A percentile compares a stretch with the other conserved stretches of the same genome.
Conservation (phyloP, 2,888 invertebrate genomes). For the Malacosoma neustria region DNA sequence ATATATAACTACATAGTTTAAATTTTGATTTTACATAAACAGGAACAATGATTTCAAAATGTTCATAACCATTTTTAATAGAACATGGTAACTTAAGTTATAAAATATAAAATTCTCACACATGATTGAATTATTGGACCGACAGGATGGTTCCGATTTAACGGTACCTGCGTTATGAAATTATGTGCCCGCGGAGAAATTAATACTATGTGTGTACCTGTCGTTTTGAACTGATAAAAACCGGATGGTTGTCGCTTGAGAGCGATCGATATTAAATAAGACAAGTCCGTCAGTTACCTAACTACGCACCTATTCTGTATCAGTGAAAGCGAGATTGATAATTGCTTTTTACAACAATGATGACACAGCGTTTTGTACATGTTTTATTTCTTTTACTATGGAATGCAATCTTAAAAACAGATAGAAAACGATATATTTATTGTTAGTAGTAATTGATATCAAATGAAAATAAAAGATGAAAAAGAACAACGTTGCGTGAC, state of each 20-base stretch:
- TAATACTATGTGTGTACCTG: conserved; percentile 11
- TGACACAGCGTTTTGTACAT: conserved; percentile 49
- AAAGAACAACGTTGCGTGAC: conserved; percentile 12
- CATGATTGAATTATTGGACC: conserved; percentile 6
- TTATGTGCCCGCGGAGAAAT: conserved; percentile 15
- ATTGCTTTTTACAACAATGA: conserved; percentile 57
- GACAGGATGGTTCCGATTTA: conserved; percentile 9
- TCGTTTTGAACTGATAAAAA: conserved; percentile 30
- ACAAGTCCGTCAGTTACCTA: conserved; percentile 53
- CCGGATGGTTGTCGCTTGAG: conserved; percentile 47
- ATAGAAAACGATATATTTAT: too few relatives aligned
- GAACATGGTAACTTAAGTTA: neutral
- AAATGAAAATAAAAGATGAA: too few relatives aligned
- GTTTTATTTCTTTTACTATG: conserved; percentile 15
- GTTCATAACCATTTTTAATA: too few relatives aligned
- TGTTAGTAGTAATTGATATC: too few relatives aligned
- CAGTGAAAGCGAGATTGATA: conserved; percentile 68
- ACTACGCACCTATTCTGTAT: conserved; percentile 48
- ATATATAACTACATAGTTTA: too few relatives aligned
- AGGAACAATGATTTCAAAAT: too few relatives aligned
- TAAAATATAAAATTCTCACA: neutral
- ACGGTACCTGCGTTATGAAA: conserved; percentile 13
- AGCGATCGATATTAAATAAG: conserved; percentile 50
- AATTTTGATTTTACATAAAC: too few relatives aligned
- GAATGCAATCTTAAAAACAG: conserved; percentile 37